phyloP scores from a whole-genome alignment of 30 jellyfish, hydroid and myxozoan genomes.

The Aurelia sp. region DNA sequence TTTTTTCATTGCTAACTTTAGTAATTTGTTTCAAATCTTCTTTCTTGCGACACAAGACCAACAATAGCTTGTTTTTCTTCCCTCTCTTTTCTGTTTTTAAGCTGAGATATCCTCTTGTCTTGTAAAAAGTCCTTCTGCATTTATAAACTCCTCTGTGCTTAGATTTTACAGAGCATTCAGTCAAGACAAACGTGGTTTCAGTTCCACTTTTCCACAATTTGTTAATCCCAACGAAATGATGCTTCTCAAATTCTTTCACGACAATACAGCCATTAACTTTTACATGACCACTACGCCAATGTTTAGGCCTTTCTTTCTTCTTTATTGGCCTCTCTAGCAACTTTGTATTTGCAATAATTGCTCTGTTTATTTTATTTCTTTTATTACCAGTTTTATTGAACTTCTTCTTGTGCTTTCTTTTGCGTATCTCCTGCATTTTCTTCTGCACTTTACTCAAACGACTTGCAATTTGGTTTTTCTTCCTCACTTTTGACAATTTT shows the following conservation, averaged over 20 bases:
- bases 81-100: constrained; percentile 10
- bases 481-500: constrained; percentile 41
- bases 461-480: constrained; percentile 63
- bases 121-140: constrained; percentile 49
- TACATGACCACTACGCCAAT: constrained; percentile 63
- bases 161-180: constrained; percentile 44
- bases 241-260: constrained; percentile 39
- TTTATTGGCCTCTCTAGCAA: constrained; percentile 27
- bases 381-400: background rate
- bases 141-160: constrained; percentile 12
- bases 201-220: constrained; percentile 11
- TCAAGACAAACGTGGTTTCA: constrained; percentile 36
- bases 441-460: constrained; percentile 52
- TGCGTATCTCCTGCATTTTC: constrained; percentile 34
- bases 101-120: constrained; percentile 51
- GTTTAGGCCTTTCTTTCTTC: constrained; percentile 53
- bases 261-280: constrained; percentile 24
- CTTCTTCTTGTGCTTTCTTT: constrained; percentile 25
- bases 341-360: background rate
- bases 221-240: constrained; percentile 46
- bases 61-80: background rate
- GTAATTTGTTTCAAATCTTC: constrained; percentile 8
- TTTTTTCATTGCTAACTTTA: background rate
- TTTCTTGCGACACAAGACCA: constrained; percentile 35
- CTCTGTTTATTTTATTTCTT: background rate